These are phyloP conservation scores for Agrochola macilenta DNA, from an alignment of 2,888 invertebrate species.

Conservation along the genomic window DNA sequence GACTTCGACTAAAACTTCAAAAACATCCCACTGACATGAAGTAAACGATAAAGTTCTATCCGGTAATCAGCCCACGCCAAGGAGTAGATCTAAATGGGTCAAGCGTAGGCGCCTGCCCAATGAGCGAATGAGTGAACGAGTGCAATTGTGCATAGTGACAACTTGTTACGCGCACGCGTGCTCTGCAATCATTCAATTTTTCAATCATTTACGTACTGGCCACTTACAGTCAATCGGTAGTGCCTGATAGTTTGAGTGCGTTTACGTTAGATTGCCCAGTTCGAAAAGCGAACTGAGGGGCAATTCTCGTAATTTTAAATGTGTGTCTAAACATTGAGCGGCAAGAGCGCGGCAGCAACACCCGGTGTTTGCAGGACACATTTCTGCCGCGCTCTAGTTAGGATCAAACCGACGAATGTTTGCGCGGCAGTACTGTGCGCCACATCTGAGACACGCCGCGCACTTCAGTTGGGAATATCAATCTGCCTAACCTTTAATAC, in stretches of 20 bases:
- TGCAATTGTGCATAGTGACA: slow-evolving; percentile 58
- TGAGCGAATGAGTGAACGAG: slow-evolving; percentile 31
- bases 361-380: too few relatives aligned
- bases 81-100: slow-evolving; percentile 43
- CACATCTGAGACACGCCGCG: too few relatives aligned
- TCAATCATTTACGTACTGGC: slow-evolving; percentile 38
- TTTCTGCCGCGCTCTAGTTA: too few relatives aligned
- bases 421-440: too few relatives aligned
- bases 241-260: not conserved
- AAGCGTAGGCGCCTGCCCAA: slow-evolving; percentile 49
- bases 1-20: not conserved
- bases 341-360: too few relatives aligned
- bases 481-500: too few relatives aligned
- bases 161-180: slow-evolving; percentile 38
- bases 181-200: slow-evolving; percentile 53
- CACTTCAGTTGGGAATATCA: too few relatives aligned
- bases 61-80: slow-evolving; percentile 37
- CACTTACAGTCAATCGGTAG: slow-evolving; percentile 27
- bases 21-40: not conserved
- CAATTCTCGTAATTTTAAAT: too few relatives aligned
- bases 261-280: not conserved
- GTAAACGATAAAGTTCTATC: slow-evolving; percentile 21
- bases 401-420: too few relatives aligned
- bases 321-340: too few relatives aligned
- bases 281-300: not conserved